Evolutionary conservation across 2,888 invertebrate species (phyloP).

Genomic region (Stegophylla sp.): DNA sequence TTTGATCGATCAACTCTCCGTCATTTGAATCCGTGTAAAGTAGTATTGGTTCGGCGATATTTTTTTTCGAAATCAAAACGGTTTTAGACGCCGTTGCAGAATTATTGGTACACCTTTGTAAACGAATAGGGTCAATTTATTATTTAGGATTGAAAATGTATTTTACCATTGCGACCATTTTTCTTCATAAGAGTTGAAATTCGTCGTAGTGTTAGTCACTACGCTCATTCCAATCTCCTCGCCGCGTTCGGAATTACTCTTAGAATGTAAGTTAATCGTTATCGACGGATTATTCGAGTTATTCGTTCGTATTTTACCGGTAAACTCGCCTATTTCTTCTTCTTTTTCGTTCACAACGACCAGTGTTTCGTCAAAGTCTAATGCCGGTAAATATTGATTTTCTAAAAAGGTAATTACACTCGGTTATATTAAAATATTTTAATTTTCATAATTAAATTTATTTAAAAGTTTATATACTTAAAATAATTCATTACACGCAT

Average conservation of each 20-base stretch:
- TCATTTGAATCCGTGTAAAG: background rate
- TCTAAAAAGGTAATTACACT: constrained; percentile 19
- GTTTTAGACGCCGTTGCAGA: background rate
- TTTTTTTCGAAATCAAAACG: constrained; percentile 29
- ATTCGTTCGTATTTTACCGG: constrained; percentile 19
- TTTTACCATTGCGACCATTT: constrained; percentile 49
- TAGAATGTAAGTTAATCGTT: constrained; percentile 6
- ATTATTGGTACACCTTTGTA: background rate
- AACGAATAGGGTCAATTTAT: background rate
- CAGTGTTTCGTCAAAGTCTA: constrained; percentile 41
- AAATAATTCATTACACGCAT: too few relatives aligned
- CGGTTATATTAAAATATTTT: background rate
- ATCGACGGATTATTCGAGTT: background rate
- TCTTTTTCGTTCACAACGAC: background rate
- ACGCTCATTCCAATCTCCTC: constrained; percentile 21
- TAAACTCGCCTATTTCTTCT: constrained; percentile 30
- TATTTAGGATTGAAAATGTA: too few relatives aligned
- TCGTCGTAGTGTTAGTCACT: background rate
- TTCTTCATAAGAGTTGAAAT: constrained; percentile 30
- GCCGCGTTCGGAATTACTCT: background rate
- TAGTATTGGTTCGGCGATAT: background rate
- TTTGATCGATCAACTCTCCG: constrained; percentile 6
- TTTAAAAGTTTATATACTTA: too few relatives aligned
- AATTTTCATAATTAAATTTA: background rate
- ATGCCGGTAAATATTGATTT: background rate